Conservation (phyloP, 2,113 vertebrate genomes). For the Oxyruncus cristatus region DNA sequence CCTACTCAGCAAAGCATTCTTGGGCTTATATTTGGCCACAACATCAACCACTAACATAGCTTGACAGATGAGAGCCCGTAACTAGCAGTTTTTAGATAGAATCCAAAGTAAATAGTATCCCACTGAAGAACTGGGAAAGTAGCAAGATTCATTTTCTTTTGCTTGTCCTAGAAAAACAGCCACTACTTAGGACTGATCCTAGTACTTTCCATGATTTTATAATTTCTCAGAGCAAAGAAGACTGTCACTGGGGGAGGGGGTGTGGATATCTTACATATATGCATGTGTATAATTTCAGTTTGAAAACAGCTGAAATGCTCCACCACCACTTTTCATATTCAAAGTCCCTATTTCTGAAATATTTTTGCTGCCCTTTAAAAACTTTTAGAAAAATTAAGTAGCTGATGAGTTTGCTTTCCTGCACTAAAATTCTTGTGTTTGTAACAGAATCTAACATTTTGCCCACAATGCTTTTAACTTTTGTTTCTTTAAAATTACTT, state of each 20-base stretch:
- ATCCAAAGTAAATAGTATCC: not conserved
- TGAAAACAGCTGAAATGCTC: not conserved
- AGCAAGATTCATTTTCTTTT: not conserved
- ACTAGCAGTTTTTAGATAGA: not conserved
- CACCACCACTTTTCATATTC: not conserved
- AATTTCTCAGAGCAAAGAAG: not conserved
- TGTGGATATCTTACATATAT: not conserved
- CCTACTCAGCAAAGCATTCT: not conserved
- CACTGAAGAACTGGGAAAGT: not conserved
- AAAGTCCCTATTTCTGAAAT: not conserved
- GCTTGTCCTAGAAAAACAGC: not conserved
- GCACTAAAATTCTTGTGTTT: not conserved
- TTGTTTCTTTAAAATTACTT: not conserved
- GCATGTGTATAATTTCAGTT: not conserved
- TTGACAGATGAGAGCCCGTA: not conserved
- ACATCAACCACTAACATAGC: not conserved
- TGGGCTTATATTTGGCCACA: not conserved
- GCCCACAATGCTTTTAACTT: not conserved
- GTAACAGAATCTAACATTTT: not conserved
- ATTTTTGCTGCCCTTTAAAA: not conserved
- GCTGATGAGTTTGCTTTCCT: not conserved
- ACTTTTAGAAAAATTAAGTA: not conserved
- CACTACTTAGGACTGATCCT: not conserved
- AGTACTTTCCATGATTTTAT: not conserved
- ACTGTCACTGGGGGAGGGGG: fast-evolving